Evolutionary conservation across 1,140 invertebrate species (phyloP).

Genomic region (Drosophila suzukii): DNA sequence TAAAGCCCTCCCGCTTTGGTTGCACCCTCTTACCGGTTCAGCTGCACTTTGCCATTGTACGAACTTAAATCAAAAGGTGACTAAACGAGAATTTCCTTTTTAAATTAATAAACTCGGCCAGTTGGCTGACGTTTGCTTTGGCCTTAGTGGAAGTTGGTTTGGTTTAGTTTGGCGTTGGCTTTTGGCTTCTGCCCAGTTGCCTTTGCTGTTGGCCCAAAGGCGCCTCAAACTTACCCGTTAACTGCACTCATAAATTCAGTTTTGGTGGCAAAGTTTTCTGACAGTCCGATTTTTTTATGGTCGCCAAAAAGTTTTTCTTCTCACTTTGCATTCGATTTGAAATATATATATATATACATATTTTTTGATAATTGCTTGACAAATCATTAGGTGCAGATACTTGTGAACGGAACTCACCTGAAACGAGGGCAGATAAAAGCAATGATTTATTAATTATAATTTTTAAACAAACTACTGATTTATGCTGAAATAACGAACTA

Average conservation of each 20-base stretch:
- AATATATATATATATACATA: constrained; percentile 5
- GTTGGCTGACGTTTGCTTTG: constrained; percentile 30
- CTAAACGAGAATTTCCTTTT: constrained; percentile 84
- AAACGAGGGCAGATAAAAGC: constrained; percentile 34
- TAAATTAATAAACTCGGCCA: constrained; percentile 80
- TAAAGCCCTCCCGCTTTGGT: constrained; percentile 1
- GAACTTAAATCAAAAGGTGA: constrained; percentile 82
- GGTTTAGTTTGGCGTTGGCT: constrained; percentile 9
- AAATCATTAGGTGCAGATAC: constrained; percentile 56
- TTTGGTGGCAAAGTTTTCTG: constrained; percentile 69
- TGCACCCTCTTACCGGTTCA: constrained; percentile 9
- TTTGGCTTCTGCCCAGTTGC: constrained; percentile 36
- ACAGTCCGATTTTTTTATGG: constrained; percentile 61
- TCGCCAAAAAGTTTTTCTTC: constrained; percentile 35
- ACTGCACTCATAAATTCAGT: constrained; percentile 75
- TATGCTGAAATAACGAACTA: constrained; percentile 34
- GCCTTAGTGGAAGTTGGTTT: constrained; percentile 12
- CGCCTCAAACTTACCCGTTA: constrained; percentile 72
- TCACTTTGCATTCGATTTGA: constrained; percentile 12
- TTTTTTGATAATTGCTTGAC: constrained; percentile 34
- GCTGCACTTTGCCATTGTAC: constrained; percentile 37
- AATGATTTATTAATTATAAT: constrained; percentile 44
- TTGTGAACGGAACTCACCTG: constrained; percentile 45
- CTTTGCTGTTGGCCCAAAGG: constrained; percentile 25
- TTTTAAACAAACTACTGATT: constrained; percentile 49